These are phyloP conservation scores for Pycnonotus jocosus DNA, from an alignment of 2,113 vertebrate genomes.

Conservation along the genomic window DNA sequence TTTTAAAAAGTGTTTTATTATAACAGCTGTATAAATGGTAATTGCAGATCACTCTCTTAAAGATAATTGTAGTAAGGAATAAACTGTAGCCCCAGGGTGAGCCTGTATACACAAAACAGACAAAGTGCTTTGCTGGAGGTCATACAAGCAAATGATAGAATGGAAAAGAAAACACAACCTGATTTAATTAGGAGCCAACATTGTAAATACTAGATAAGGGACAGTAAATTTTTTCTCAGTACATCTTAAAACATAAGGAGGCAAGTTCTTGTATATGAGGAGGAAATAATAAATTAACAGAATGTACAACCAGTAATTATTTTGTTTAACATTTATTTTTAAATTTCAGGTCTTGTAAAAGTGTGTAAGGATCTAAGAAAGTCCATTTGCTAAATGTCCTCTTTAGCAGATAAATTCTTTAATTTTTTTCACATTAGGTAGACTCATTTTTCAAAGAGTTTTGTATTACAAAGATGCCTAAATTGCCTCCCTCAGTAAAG, in stretches of 20 bases:
- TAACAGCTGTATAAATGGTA: neutral
- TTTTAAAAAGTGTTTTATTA: neutral
- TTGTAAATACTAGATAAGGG: neutral
- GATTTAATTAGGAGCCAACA: neutral
- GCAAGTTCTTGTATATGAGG: neutral
- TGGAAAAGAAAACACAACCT: neutral
- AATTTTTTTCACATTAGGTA: neutral
- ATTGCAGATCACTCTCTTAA: neutral
- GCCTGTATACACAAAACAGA: neutral
- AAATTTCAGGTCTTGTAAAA: neutral
- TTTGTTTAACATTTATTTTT: neutral
- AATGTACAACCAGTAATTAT: neutral
- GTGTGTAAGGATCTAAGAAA: neutral
- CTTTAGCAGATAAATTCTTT: neutral
- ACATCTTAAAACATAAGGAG: neutral
- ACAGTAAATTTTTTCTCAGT: neutral
- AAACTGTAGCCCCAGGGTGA: neutral
- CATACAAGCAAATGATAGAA: neutral
- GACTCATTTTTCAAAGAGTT: neutral
- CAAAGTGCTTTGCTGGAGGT: neutral
- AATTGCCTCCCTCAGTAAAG: neutral
- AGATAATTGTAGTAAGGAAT: neutral
- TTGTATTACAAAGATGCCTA: neutral
- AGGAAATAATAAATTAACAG: neutral
- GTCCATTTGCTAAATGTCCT: neutral